Evolutionary conservation across 2,113 vertebrate species (phyloP).

Genomic region (Leptodactylus fuscus): DNA sequence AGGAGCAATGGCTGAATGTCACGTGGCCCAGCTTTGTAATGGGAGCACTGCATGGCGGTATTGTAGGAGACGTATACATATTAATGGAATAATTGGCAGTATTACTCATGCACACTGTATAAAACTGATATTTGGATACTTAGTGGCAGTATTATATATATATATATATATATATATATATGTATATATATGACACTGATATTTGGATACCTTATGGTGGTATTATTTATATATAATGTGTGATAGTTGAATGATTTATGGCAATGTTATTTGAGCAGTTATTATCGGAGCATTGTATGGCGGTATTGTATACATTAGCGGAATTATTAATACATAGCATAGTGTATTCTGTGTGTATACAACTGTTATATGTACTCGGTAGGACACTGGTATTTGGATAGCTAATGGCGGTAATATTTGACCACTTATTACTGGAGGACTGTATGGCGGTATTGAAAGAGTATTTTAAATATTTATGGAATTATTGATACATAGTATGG

Average conservation of each 20-base stretch:
- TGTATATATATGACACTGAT: neutral
- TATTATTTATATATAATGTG: too few species aligned
- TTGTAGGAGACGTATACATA: too few species aligned
- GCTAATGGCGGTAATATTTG: neutral
- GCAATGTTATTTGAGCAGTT: neutral
- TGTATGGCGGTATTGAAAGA: neutral
- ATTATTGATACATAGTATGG: neutral
- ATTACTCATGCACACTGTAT: too few species aligned
- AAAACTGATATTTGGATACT: neutral
- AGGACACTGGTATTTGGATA: neutral
- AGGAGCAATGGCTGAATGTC: too few species aligned
- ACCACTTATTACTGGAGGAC: neutral
- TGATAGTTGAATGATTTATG: too few species aligned
- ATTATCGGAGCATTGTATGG: neutral
- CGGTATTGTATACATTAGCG: neutral
- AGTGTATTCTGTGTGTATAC: too few species aligned
- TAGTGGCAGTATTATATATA: neutral
- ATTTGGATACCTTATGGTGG: too few species aligned
- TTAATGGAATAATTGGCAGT: too few species aligned
- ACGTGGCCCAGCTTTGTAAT: too few species aligned
- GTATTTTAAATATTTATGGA: too few species aligned
- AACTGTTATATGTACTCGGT: neutral
- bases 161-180: neutral
- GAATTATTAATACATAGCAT: neutral
- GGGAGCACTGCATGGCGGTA: too few species aligned